Percentiles rank a stretch among this genome's conserved stretches.
Evolutionary conservation across 2,888 invertebrate genomes (phyloP).

Genomic region (Steinernema carpocapsae): DNA sequence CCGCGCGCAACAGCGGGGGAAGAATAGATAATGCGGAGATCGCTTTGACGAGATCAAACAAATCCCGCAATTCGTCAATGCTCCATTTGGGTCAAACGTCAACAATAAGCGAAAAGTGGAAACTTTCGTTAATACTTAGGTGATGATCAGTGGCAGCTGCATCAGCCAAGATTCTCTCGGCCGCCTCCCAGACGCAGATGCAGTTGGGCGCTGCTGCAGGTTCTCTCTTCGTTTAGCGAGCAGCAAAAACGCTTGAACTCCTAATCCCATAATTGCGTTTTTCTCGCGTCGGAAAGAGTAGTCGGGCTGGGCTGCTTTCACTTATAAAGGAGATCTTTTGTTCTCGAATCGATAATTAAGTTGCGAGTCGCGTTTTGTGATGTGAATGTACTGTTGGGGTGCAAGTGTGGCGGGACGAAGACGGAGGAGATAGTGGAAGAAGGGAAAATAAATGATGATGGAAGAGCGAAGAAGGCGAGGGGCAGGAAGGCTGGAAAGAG

Average conservation of each 20-base stretch:
- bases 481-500: too few species aligned
- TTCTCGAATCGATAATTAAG: constrained; percentile 27
- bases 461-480: constrained; percentile 20
- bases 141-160: constrained; percentile 1
- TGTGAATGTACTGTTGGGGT: constrained; percentile 17
- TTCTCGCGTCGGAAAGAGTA: neutral
- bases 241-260: constrained; percentile 8
- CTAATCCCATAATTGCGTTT: constrained; percentile 15
- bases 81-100: constrained; percentile 18
- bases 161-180: neutral
- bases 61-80: constrained; percentile 14
- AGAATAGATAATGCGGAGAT: constrained; percentile 2
- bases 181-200: neutral
- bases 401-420: constrained; percentile 1
- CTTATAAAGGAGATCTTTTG: constrained; percentile 7
- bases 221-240: neutral
- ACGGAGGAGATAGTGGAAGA: neutral
- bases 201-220: neutral
- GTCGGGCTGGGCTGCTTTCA: neutral
- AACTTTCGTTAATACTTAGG: neutral
- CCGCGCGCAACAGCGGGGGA: neutral
- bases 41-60: constrained; percentile 13
- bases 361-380: constrained; percentile 11
- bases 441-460: constrained; percentile 22
- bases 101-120: neutral